Conservation (phyloP, 2,888 invertebrate species). For the Tetragonisca angustula region DNA sequence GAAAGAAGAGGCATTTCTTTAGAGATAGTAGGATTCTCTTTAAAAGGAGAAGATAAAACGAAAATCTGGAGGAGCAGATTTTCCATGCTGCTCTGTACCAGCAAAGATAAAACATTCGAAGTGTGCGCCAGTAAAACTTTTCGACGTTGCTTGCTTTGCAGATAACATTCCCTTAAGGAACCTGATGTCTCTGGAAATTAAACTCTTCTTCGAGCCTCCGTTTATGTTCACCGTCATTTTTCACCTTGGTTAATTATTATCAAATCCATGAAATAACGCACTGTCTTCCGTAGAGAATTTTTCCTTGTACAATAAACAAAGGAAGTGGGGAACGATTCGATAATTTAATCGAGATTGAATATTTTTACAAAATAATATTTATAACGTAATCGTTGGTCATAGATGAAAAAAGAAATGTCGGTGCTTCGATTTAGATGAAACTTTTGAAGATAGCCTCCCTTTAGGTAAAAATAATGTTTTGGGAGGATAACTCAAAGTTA, state of each 20-base stretch:
- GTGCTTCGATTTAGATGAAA: no score
- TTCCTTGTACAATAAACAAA: background rate
- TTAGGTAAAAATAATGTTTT: no score
- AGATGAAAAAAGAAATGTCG: no score
- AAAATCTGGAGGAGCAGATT: conserved; percentile 26
- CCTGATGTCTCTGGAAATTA: conserved; percentile 30
- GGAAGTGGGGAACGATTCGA: no score
- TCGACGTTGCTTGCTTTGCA: conserved; percentile 40
- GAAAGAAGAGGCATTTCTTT: background rate
- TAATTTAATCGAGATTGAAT: no score
- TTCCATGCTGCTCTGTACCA: conserved; percentile 25
- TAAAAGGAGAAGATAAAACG: conserved; percentile 20
- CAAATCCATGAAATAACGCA: background rate
- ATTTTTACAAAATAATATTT: background rate
- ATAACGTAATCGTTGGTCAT: no score
- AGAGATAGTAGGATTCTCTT: conserved; percentile 3
- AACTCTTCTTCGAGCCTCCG: background rate
- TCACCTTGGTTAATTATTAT: conserved; percentile 25
- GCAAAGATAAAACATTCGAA: conserved; percentile 33
- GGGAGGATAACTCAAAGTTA: no score
- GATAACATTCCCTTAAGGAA: conserved; percentile 36
- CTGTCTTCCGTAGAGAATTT: background rate
- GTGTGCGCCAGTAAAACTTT: conserved; percentile 36
- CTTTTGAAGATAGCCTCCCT: no score
- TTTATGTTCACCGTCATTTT: conserved; percentile 10